These are phyloP conservation scores for Cheirogaleus medius DNA, from an alignment of 2,113 vertebrate genomes.

Conservation along the genomic window DNA sequence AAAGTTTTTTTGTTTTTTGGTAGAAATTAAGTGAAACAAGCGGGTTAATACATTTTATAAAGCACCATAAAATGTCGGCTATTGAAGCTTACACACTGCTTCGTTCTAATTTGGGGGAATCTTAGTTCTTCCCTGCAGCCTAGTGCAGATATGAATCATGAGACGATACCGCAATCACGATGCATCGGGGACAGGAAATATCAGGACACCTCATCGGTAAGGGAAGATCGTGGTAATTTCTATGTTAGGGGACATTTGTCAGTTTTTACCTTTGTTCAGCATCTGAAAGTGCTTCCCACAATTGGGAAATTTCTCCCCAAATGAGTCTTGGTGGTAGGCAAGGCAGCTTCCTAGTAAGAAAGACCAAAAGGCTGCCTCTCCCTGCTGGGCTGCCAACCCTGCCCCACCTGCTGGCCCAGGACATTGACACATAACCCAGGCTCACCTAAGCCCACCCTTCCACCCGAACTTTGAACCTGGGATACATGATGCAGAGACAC, in stretches of 20 bases:
- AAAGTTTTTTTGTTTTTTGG: not conserved
- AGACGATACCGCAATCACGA: rapidly evolving
- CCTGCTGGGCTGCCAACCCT: not conserved
- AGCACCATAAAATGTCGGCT: not conserved
- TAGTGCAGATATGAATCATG: rapidly evolving
- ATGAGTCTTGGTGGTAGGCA: not conserved
- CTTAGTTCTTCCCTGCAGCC: not conserved
- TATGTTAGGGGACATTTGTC: not conserved
- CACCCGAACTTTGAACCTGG: not conserved
- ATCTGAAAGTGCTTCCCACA: not conserved
- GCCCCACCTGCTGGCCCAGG: not conserved
- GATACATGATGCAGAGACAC: not conserved
- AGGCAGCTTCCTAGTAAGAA: not conserved
- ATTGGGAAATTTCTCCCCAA: not conserved
- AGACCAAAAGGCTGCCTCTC: not conserved
- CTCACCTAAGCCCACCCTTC: not conserved
- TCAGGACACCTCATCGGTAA: not conserved
- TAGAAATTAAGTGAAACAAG: not conserved
- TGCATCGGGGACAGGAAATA: not conserved
- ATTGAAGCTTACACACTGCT: not conserved
- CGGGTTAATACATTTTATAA: not conserved
- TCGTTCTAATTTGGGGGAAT: not conserved
- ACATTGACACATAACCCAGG: not conserved
- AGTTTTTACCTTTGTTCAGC: not conserved
- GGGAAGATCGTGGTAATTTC: too few species aligned